Evolutionary conservation across 2,888 invertebrate genomes (phyloP), one percentile per base, ranked within the genome.

Genomic region (Macaria liturata): DNA sequence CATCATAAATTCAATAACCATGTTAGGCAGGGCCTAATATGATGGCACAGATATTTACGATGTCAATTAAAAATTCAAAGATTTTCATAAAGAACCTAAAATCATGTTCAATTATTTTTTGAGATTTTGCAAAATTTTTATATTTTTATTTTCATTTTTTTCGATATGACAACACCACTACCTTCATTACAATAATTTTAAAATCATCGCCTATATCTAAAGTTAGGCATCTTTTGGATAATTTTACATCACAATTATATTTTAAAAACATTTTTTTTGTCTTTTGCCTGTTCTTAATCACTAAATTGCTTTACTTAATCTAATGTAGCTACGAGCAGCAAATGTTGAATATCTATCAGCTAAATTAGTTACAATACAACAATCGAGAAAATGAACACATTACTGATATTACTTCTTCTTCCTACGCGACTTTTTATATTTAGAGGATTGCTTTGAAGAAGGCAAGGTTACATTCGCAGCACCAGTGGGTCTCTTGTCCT

Each of bases 351-450:
- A 62, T 57, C 66, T 67, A 65, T 48, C 62, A 65, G 59, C 60
- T 59, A 62, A 46, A 58, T 55, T 61, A 62, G 71, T 74, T 72
- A 77, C 68, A 74, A 71, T 72, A 77, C 67, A 74, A 71, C 70
- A 73, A 72, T 72, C 66, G 69, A 74, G 76, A 73, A 75, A 71
- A 69, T 82, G 81, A 84, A 85, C 83, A 84, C 83, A 79, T 76
- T 73, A 67, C 43, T 70, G 69, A 71, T 72, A 75, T 91, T 93
- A 94, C 84, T 94, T 94, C 77, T 93, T 93, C 86, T 94, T 94
- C 76, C 93, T 93, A 75, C 93, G 94, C 52, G 93, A 86, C 75
- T 93, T 94, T 75, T 93, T 93, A 73, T 92, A 87, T 65, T 91
- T 90, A 65, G 82, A 74, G 43, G 88, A 86, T 81, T 86, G 86